Evolutionary conservation across 2,888 invertebrate genomes (phyloP), one percentile per base, ranked within the genome.

Genomic region (Ectobius pallidus): DNA sequence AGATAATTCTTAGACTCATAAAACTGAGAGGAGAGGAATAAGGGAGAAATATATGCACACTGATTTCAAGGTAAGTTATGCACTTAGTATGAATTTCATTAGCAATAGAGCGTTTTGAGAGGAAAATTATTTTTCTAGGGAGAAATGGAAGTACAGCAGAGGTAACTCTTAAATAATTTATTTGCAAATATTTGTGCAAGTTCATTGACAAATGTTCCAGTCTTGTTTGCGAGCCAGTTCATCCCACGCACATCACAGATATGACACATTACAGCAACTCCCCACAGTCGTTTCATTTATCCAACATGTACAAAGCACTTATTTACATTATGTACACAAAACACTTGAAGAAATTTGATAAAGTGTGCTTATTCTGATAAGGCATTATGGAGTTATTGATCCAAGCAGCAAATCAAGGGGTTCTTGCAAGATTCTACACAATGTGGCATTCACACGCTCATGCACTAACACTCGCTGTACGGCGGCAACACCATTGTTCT

Each of bases 241-340:
- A 72, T 46, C 63, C 69, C 69, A 70, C 58, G 70, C 70, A 71
- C 65, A 72, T 70, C 65, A 71, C 71, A 73, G 69, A 70, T 18
- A 70, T 63, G 46, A 70, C 34, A 16, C 27, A n/a, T 9, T 42
- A 27, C 44, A 25, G 34, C 44, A 34, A 39, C 34, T 62, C 25
- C 9, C 69, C 34, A 30, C 46, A 30, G 22, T 65, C 25, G 55
- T 39, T 63, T 69, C 25, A 30, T 52, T 18, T 67, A 46, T 69
- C 39, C 62, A 85, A 86, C 85, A 86, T 85, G 83, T 86, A 86
- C 85, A 86, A 85, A 85, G 85, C 85, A 82, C 80, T 30, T 86
- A 85, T 83, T 79, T 86, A 86, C 86, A 86, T 81, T 86, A 85
- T 85, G 79, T 85, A 86, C 84, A 84, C 83, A 84, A 83, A 83